Evolutionary conservation across 53 echinoderm and acorn worm genomes (phyloP).

Genomic region (Glandiceps talaboti): DNA sequence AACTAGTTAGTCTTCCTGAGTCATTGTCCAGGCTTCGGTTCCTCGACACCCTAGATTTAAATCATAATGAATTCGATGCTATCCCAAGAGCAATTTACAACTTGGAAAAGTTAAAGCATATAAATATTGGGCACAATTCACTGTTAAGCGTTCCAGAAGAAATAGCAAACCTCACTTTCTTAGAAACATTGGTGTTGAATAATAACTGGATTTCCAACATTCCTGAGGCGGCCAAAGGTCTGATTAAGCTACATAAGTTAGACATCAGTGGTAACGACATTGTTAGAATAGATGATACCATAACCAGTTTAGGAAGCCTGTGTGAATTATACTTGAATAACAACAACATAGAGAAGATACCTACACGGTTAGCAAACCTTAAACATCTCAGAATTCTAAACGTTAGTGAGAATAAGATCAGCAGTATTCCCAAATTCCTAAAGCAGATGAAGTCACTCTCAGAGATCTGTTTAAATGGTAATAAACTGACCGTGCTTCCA

Average conservation of each 20-base stretch:
- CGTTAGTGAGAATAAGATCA: not conserved
- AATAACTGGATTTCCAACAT: not conserved
- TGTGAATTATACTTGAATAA: too few species aligned
- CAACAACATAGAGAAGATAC: not conserved
- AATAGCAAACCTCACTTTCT: not conserved
- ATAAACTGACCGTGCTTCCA: not conserved
- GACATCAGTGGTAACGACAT: too few species aligned
- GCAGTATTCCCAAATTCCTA: not conserved
- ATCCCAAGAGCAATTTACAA: not conserved
- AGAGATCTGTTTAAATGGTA: not conserved
- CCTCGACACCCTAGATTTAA: not conserved
- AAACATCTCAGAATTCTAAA: not conserved
- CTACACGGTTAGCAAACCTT: not conserved
- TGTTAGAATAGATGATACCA: not conserved
- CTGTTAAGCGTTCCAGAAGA: not conserved
- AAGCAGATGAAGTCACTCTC: too few species aligned
- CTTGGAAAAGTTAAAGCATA: not conserved
- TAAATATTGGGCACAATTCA: too few species aligned
- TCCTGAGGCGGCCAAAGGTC: not conserved
- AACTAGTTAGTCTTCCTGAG: not conserved
- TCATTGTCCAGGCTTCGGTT: not conserved
- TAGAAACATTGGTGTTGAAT: not conserved
- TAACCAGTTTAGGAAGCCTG: not conserved
- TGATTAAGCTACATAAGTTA: too few species aligned
- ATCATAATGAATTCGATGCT: not conserved